phyloP scores from a whole-genome alignment of 2,113 vertebrate species.

The Channa maculata region DNA sequence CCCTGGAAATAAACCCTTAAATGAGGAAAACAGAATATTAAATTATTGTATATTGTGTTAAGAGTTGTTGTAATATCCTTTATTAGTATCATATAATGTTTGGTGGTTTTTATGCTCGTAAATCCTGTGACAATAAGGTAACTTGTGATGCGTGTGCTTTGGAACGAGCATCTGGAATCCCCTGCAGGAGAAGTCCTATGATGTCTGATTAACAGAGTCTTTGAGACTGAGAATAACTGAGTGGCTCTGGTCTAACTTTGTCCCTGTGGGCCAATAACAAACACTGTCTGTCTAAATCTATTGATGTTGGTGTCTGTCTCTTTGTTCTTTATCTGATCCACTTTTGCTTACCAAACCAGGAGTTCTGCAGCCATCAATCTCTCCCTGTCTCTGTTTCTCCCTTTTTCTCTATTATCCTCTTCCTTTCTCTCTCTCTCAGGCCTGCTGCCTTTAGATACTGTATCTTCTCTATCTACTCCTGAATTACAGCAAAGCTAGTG shows the following conservation, averaged over 20 bases:
- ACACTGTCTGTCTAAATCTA: conserved; percentile 40
- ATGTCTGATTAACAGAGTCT: conserved; percentile 40
- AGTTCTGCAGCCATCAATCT: conserved; percentile 63
- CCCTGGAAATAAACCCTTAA: too few species aligned
- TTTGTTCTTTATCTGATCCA: conserved; percentile 58
- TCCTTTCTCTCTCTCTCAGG: conserved; percentile 37
- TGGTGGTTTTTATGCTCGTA: conserved; percentile 1
- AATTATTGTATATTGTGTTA: conserved; percentile 11
- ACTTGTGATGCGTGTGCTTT: conserved; percentile 21
- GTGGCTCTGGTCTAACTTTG: conserved; percentile 43
- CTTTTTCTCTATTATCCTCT: conserved; percentile 19
- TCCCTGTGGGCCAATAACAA: conserved; percentile 57
- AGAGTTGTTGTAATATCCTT: background rate
- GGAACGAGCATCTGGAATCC: conserved; percentile 9
- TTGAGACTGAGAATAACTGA: conserved; percentile 44
- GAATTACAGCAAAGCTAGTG: conserved; percentile 61
- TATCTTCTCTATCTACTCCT: conserved; percentile 72
- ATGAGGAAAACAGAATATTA: too few species aligned
- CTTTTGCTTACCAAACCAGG: conserved; percentile 36
- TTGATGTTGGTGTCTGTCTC: conserved; percentile 25
- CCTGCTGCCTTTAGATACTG: conserved; percentile 58
- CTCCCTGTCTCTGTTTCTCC: conserved; percentile 22
- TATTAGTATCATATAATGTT: conserved; percentile 27
- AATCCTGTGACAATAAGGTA: conserved; percentile 10
- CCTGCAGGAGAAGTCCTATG: conserved; percentile 23